These are phyloP conservation scores for Malurus leucopterus DNA, from an alignment of 2,797 vertebrate genomes.

Conservation along the genomic window DNA sequence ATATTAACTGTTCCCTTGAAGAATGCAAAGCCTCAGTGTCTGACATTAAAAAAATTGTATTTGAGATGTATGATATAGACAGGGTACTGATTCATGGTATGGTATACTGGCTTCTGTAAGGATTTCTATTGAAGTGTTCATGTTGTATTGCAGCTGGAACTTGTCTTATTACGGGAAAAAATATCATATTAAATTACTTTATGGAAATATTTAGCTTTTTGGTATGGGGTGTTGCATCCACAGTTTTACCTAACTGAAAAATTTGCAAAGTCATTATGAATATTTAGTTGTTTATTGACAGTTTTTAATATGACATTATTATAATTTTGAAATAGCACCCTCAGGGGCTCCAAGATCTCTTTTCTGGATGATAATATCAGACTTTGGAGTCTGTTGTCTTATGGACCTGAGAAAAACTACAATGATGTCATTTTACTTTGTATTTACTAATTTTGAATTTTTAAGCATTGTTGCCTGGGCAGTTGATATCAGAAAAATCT, in stretches of 20 bases:
- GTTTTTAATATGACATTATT: not conserved
- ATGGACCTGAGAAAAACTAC: not conserved
- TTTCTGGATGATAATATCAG: not conserved
- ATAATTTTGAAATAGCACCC: not conserved
- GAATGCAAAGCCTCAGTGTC: not conserved
- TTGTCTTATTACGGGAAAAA: not conserved
- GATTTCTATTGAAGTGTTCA: not conserved
- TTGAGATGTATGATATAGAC: not conserved
- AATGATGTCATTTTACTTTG: not conserved
- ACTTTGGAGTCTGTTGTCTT: not conserved
- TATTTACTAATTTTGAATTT: not conserved
- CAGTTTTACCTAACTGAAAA: not conserved
- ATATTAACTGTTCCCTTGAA: constrained; percentile 5
- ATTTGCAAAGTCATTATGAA: not conserved
- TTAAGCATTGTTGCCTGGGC: not conserved
- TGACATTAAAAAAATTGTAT: not conserved
- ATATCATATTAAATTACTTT: not conserved
- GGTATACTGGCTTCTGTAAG: not conserved
- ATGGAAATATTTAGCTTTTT: not conserved
- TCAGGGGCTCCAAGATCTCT: not conserved
- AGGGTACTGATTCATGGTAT: not conserved
- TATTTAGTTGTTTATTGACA: not conserved
- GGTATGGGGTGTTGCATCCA: not conserved
- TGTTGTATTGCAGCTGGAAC: not conserved
- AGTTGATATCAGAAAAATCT: not conserved